Evolutionary conservation across 1,140 invertebrate species (phyloP).

Genomic region (Adelges cooleyi): DNA sequence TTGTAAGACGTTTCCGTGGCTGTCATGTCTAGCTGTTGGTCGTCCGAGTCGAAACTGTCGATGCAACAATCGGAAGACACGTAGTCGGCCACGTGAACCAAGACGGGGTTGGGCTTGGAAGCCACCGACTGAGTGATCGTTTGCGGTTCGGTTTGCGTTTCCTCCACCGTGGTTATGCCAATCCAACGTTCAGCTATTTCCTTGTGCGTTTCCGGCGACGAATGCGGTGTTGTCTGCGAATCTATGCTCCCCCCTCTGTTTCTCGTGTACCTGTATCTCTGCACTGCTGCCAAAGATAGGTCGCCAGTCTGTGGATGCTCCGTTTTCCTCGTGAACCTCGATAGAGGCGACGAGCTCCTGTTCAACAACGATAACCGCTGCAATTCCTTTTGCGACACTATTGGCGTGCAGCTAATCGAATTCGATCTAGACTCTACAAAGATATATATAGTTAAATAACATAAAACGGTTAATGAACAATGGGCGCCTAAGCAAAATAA

Average conservation of each 20-base stretch:
- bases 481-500: no score
- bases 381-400: not conserved
- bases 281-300: not conserved
- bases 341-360: conserved; percentile 1
- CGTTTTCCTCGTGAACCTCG: not conserved
- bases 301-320: not conserved
- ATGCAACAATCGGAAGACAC: conserved; percentile 3
- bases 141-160: not conserved
- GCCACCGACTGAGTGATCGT: not conserved
- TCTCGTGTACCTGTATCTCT: not conserved
- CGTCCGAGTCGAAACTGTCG: conserved; percentile 10
- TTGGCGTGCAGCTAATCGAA: not conserved
- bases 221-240: not conserved
- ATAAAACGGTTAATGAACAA: no score
- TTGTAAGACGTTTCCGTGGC: not conserved
- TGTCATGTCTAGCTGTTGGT: not conserved
- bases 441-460: no score
- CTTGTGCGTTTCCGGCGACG: not conserved
- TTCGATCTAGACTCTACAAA: conserved; percentile 9
- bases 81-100: conserved; percentile 20
- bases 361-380: not conserved
- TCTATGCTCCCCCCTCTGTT: not conserved
- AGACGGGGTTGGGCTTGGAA: not conserved
- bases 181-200: no score
- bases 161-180: not conserved